Evolutionary conservation across 2,797 vertebrate genomes (phyloP).

Genomic region (Tapirus indicus): DNA sequence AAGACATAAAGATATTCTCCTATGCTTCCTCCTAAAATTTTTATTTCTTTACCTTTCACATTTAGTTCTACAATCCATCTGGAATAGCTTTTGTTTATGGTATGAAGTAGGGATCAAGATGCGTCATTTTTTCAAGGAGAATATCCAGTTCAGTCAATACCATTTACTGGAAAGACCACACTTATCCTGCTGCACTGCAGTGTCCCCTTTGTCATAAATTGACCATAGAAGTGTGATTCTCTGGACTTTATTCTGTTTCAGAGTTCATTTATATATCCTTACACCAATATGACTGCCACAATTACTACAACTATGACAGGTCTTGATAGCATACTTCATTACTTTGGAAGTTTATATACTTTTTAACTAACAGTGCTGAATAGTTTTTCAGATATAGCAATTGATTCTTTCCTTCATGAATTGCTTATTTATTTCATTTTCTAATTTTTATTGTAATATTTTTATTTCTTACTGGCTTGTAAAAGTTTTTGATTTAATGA

Average conservation of each 20-base stretch:
- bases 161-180: neutral
- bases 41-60: conserved; percentile 1
- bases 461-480: neutral
- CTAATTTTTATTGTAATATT: neutral
- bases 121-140: neutral
- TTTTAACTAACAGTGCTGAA: neutral
- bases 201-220: neutral
- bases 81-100: neutral
- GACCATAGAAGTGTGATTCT: neutral
- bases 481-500: neutral
- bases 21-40: neutral
- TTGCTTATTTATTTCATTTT: neutral
- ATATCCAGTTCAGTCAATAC: neutral
- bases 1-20: neutral
- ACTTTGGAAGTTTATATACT: neutral
- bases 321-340: neutral
- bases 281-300: neutral
- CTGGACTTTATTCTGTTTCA: neutral
- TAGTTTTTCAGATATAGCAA: neutral
- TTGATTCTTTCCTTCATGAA: neutral
- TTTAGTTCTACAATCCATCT: neutral
- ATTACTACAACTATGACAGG: neutral
- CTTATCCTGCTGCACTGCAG: neutral
- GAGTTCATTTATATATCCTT: neutral
- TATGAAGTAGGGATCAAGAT: neutral